Percentiles rank a stretch among this genome's conserved stretches.
phyloP scores from a whole-genome alignment of 2,113 vertebrate genomes.

The Butorides virescens region DNA sequence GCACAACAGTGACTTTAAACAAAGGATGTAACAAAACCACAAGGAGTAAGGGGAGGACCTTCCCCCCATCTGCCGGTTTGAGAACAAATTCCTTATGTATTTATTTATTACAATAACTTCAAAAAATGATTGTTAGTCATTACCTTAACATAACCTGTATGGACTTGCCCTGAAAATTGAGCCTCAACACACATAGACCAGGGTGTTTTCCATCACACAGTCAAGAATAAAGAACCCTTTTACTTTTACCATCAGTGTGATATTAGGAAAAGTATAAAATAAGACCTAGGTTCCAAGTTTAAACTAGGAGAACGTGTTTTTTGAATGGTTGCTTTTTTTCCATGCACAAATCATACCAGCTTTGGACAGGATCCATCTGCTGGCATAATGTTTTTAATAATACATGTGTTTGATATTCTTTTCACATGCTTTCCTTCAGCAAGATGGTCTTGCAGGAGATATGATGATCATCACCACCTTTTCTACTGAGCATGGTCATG shows the following conservation, averaged over 20 bases:
- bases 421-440: neutral
- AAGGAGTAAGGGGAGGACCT: no score
- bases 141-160: neutral
- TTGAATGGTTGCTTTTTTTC: neutral
- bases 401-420: conserved; percentile 15
- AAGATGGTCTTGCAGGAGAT: neutral
- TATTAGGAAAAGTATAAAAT: neutral
- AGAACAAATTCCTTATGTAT: no score
- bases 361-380: conserved; percentile 35
- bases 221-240: conserved; percentile 13
- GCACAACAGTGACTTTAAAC: no score
- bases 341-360: neutral
- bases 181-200: neutral
- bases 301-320: neutral
- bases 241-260: neutral
- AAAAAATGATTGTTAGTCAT: neutral
- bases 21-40: no score
- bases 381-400: conserved; percentile 22
- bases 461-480: accelerated
- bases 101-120: no score
- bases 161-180: neutral
- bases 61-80: no score
- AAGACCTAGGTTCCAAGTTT: neutral
- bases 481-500: neutral
- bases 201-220: neutral